These are phyloP conservation scores for Hydrozoanthus tunicans DNA, from an alignment of 64 coral and sea anemone genomes.

Conservation along the genomic window DNA sequence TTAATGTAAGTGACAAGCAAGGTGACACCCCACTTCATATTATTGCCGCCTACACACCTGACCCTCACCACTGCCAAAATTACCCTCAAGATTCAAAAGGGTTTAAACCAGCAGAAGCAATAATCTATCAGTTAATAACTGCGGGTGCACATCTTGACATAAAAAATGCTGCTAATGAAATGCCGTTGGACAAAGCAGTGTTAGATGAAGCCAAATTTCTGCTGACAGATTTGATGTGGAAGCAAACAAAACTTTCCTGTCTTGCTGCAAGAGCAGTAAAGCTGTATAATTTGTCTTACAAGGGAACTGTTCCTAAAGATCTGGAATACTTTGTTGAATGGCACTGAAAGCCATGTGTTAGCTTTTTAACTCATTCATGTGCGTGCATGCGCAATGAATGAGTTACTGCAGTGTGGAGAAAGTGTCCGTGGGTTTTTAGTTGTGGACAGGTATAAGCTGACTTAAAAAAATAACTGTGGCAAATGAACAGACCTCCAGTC, in stretches of 20 bases:
- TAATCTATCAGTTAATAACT: constrained; percentile 29
- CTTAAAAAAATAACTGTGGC: too few species aligned
- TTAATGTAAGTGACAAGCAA: constrained; percentile 25
- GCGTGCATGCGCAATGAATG: too few species aligned
- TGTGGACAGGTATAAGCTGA: too few species aligned
- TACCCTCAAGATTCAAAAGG: constrained; percentile 56
- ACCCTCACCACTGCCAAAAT: constrained; percentile 26
- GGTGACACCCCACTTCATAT: constrained; percentile 67
- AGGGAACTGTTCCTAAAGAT: constrained; percentile 28
- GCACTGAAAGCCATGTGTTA: background rate
- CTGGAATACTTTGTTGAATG: constrained; percentile 28
- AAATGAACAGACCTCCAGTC: too few species aligned
- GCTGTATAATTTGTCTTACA: constrained; percentile 16
- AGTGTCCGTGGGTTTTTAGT: too few species aligned
- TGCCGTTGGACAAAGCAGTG: constrained; percentile 61
- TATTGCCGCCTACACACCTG: constrained; percentile 41
- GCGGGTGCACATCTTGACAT: constrained; percentile 57
- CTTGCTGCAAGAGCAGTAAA: constrained; percentile 37
- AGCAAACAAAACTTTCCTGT: constrained; percentile 33
- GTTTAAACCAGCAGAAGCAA: constrained; percentile 13
- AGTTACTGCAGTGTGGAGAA: too few species aligned
- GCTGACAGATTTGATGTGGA: constrained; percentile 18
- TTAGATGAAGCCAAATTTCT: constrained; percentile 42
- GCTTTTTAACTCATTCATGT: too few species aligned
- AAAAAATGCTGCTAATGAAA: constrained; percentile 52